phyloP scores from a whole-genome alignment of 92 coral and sea anemone species.

The Zoanthus sociatus region DNA sequence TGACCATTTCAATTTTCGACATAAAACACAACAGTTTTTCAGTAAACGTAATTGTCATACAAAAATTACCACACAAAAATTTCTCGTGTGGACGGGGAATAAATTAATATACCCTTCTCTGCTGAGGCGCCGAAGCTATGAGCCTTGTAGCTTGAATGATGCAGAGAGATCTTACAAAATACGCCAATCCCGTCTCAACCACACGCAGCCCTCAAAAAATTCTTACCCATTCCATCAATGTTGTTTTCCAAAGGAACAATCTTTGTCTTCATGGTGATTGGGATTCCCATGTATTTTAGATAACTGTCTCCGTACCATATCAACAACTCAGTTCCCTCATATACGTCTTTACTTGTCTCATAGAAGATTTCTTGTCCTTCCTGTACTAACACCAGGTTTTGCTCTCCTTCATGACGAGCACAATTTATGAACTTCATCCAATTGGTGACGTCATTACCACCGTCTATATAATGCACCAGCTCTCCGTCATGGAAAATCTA shows the following conservation, averaged over 20 bases:
- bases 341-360: slow-evolving; percentile 80
- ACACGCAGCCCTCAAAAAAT: no score
- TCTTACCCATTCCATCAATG: slow-evolving; percentile 45
- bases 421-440: slow-evolving; percentile 98
- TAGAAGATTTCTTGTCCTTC: slow-evolving; percentile 88
- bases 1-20: no score
- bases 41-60: no score
- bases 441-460: slow-evolving; percentile 81
- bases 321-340: slow-evolving; percentile 92
- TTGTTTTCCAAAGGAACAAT: slow-evolving; percentile 43
- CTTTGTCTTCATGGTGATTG: slow-evolving; percentile 96
- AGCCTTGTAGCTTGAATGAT: no score
- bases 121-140: no score
- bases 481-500: slow-evolving; percentile 97
- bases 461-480: slow-evolving; percentile 84
- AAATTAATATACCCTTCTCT: no score
- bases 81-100: no score
- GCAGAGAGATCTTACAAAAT: not conserved
- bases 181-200: not conserved
- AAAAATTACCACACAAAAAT: no score
- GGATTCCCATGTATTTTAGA: slow-evolving; percentile 97
- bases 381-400: slow-evolving; percentile 86
- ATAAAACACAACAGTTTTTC: no score
- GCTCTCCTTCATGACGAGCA: slow-evolving; percentile 96
- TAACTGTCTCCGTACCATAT: slow-evolving; percentile 97